Conservation (phyloP, 2,797 vertebrate species). For the Hydrocynus forskahlii region DNA sequence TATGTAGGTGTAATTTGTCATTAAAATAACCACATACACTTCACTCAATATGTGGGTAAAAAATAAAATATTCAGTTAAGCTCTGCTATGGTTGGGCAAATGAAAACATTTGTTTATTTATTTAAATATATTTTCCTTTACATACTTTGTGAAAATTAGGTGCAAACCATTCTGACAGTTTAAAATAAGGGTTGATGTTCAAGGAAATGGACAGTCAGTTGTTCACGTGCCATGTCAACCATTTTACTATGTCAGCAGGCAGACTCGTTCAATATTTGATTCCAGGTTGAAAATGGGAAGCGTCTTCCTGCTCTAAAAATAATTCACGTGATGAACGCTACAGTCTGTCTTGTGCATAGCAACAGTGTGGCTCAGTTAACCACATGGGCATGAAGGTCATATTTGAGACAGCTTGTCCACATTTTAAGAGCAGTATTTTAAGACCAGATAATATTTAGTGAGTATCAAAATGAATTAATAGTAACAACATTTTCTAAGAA, state of each 20-base stretch:
- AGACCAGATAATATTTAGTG: background rate
- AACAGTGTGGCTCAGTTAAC: conserved; percentile 73
- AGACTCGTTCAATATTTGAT: conserved; percentile 35
- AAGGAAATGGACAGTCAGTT: background rate
- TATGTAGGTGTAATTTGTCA: background rate
- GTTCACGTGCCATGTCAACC: background rate
- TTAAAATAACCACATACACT: background rate
- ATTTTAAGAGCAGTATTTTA: background rate
- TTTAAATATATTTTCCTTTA: background rate
- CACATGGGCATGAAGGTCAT: conserved; percentile 66
- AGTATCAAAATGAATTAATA: background rate
- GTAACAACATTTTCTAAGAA: background rate
- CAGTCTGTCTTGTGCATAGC: conserved; percentile 66
- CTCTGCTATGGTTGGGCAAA: background rate
- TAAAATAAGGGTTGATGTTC: background rate
- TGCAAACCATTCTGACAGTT: background rate
- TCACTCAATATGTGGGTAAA: background rate
- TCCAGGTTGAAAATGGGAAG: conserved; percentile 46
- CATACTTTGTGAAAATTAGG: too few relatives aligned
- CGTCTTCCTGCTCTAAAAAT: conserved; percentile 69
- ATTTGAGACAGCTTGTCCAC: background rate
- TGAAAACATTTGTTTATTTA: background rate
- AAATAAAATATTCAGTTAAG: background rate
- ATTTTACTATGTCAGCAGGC: conserved; percentile 21
- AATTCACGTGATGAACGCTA: conserved; percentile 71